Evolutionary conservation across 2,888 invertebrate genomes (phyloP).

Genomic region (Acrocera orbiculus): DNA sequence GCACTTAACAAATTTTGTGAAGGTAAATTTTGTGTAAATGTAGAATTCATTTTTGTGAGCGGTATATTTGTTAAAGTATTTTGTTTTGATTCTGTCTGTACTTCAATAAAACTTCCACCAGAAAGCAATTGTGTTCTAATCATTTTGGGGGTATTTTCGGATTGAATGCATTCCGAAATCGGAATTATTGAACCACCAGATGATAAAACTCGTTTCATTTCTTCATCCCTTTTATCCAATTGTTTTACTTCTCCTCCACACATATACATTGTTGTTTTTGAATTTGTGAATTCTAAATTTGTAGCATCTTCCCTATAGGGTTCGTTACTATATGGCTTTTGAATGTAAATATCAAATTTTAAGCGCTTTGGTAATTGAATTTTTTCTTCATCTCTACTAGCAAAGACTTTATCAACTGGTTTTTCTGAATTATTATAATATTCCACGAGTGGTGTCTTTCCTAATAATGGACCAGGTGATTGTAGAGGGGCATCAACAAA

Average conservation of each 20-base stretch:
- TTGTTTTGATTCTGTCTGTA: constrained; percentile 20
- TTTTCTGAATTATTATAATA: constrained; percentile 31
- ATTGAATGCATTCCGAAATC: constrained; percentile 39
- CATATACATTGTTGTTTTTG: too few relatives aligned
- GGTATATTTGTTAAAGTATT: not conserved
- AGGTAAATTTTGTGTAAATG: constrained; percentile 37
- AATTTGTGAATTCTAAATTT: too few relatives aligned
- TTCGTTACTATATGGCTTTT: not conserved
- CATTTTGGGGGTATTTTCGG: constrained; percentile 50
- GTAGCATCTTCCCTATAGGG: too few relatives aligned
- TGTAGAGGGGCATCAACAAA: constrained; percentile 48
- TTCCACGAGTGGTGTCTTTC: constrained; percentile 66
- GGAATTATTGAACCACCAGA: constrained; percentile 39
- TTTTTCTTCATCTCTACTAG: constrained; percentile 30
- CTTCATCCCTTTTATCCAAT: constrained; percentile 20
- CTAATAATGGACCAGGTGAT: constrained; percentile 66
- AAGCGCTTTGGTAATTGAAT: constrained; percentile 9
- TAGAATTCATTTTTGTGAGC: constrained; percentile 37
- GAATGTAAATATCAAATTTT: constrained; percentile 6
- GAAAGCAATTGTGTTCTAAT: constrained; percentile 68
- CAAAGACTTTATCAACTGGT: constrained; percentile 22
- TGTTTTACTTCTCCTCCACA: not conserved
- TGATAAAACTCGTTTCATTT: constrained; percentile 22
- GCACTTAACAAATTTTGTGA: constrained; percentile 20
- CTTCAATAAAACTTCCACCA: constrained; percentile 56